Evolutionary conservation across 2,797 vertebrate species (phyloP), one percentile per base, ranked within the genome.

Genomic region (Novumbra hubbsi): DNA sequence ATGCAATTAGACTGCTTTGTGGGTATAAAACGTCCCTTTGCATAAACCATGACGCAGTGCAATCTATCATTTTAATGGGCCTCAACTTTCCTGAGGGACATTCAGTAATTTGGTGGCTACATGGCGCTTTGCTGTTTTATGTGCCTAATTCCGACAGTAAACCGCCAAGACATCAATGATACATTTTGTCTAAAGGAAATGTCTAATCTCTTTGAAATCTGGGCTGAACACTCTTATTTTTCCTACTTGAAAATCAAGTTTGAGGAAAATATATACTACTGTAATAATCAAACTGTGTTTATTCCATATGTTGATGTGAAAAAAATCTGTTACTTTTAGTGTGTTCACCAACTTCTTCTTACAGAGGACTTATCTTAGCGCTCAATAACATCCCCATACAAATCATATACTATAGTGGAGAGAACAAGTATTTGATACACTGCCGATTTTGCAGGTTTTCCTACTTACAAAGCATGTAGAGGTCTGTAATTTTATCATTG

Each of bases 61-160:
- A 88, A 93, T 91, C 88, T 91, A 91, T 93, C 89, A 88, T 92
- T 92, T 93, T 91, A 92, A 93, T 92, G 86, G 89, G 90, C 84
- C 79, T 86, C 84, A 87, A 86, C 80, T 87, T 92, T 89, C 86
- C 82, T 70, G 65, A 76, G 85, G 82, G 87, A 87, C 78, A 79
- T 50, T 73, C 83, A 81, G 87, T 88, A 88, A 91, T 90, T 90
- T 88, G 80, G 85, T 83, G 89, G 84, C 88, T 80, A 81, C 79
- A 83, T 83, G 85, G 83, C 78, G 83, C 76, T 85, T 27, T 86
- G 83, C 68, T 70, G 77, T 77, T 83, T 87, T 77, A 77, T 77
- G 60, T 80, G 76, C 88, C 77, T 85, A 84, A 87, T 84, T 84
- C 80, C 76, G 83, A 89, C 79, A 84, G 76, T 76, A 83, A 85